These are phyloP conservation scores for Philantomba maxwellii DNA, from an alignment of 2,113 vertebrate genomes.

Conservation along the genomic window DNA sequence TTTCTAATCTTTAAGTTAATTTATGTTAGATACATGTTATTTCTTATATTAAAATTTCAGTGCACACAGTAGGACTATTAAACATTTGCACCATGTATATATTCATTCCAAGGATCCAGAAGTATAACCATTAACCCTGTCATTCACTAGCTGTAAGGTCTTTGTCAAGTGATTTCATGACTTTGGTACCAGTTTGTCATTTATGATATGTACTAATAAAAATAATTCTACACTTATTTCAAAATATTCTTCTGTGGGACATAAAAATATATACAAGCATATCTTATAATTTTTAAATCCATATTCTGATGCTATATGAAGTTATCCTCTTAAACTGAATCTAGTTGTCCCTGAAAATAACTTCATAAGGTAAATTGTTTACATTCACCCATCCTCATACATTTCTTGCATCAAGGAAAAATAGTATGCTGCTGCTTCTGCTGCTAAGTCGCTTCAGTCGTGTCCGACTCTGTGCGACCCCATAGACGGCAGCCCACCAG, in stretches of 20 bases:
- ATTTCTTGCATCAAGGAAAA: background rate
- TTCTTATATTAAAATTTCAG: background rate
- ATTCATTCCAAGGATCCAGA: background rate
- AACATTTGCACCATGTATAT: background rate
- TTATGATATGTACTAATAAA: background rate
- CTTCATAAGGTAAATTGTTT: background rate
- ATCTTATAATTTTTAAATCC: background rate
- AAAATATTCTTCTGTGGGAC: background rate
- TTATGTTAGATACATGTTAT: background rate
- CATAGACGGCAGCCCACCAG: too few species aligned
- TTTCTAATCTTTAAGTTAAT: background rate
- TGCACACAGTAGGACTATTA: background rate
- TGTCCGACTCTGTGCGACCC: too few species aligned
- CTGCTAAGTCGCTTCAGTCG: too few species aligned
- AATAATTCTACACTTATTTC: background rate
- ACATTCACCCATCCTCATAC: background rate
- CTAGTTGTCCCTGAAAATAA: slow-evolving; percentile 1
- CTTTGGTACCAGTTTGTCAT: background rate
- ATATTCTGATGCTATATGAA: background rate
- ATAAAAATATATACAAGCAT: background rate
- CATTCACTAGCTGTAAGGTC: background rate
- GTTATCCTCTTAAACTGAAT: background rate
- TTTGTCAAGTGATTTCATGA: background rate
- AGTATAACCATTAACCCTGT: background rate
- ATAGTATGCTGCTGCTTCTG: too few species aligned